Evolutionary conservation across 1,140 invertebrate genomes (phyloP).

Genomic region (Copidosoma floridanum): DNA sequence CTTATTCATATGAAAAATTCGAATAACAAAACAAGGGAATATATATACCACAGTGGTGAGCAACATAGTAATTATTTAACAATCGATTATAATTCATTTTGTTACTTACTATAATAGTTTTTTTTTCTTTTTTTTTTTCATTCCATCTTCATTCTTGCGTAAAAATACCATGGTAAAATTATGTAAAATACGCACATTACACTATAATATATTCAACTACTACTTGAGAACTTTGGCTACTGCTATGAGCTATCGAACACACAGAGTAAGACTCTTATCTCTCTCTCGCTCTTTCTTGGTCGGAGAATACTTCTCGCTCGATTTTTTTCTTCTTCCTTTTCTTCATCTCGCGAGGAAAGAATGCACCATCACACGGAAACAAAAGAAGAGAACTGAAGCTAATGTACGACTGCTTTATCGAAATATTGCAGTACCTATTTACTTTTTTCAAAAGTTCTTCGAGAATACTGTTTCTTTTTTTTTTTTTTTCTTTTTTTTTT

Average conservation of each 20-base stretch:
- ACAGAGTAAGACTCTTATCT: slow-evolving; percentile 25
- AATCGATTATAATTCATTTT: slow-evolving; percentile 14
- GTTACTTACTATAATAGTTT: no score
- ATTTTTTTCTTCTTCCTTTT: no score
- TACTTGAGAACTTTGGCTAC: slow-evolving; percentile 42
- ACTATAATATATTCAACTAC: slow-evolving; percentile 24
- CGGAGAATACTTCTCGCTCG: slow-evolving; percentile 15
- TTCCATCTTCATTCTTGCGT: no score
- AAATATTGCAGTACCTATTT: slow-evolving; percentile 6
- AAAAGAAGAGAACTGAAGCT: no score
- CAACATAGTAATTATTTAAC: slow-evolving; percentile 24
- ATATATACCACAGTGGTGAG: slow-evolving; percentile 25
- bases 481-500: no score
- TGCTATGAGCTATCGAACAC: slow-evolving; percentile 41
- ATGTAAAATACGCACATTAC: slow-evolving; percentile 27
- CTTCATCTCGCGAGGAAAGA: no score
- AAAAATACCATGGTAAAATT: slow-evolving; percentile 19
- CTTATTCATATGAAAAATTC: no score
- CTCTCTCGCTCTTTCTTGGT: slow-evolving; percentile 16
- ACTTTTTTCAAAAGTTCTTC: no score
- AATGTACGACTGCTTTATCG: no score
- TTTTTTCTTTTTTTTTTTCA: no score
- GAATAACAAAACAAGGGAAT: slow-evolving; percentile 26
- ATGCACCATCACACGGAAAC: slow-evolving; percentile 10
- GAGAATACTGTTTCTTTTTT: background rate